phyloP scores from a whole-genome alignment of 2,888 invertebrate species.

The Prosapia bicincta region DNA sequence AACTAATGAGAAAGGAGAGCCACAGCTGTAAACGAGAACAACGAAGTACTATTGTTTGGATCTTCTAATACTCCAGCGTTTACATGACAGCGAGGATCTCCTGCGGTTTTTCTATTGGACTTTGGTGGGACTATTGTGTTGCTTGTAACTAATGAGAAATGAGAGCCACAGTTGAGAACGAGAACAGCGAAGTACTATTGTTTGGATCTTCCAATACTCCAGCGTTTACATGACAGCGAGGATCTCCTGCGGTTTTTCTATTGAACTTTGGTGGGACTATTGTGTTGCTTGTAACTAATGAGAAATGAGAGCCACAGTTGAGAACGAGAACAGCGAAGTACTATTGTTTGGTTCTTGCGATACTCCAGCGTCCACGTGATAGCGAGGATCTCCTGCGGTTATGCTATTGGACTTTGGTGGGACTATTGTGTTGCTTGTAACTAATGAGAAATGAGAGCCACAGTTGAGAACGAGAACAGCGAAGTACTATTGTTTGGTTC shows the following conservation, averaged over 20 bases:
- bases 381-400: conserved; percentile 34
- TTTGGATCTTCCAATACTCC: conserved; percentile 35
- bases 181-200: conserved; percentile 11
- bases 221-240: conserved; percentile 34
- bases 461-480: background rate
- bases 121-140: too few relatives aligned
- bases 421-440: too few relatives aligned
- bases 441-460: too few relatives aligned
- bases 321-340: background rate
- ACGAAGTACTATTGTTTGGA: too few relatives aligned
- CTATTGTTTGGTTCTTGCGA: conserved; percentile 33
- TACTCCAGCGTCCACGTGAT: conserved; percentile 35
- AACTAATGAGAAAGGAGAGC: too few relatives aligned
- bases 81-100: too few relatives aligned
- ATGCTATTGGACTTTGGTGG: conserved; percentile 34
- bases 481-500: conserved; percentile 27
- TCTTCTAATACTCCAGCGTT: too few relatives aligned
- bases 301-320: background rate
- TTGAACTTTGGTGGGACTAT: conserved; percentile 32
- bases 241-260: conserved; percentile 35
- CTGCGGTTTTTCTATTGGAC: too few relatives aligned
- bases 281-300: too few relatives aligned
- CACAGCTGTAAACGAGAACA: too few relatives aligned
- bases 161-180: background rate
- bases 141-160: too few relatives aligned